These are phyloP conservation scores for Omphaloscelis lunosa DNA, from an alignment of 2,888 invertebrate genomes.

Conservation along the genomic window DNA sequence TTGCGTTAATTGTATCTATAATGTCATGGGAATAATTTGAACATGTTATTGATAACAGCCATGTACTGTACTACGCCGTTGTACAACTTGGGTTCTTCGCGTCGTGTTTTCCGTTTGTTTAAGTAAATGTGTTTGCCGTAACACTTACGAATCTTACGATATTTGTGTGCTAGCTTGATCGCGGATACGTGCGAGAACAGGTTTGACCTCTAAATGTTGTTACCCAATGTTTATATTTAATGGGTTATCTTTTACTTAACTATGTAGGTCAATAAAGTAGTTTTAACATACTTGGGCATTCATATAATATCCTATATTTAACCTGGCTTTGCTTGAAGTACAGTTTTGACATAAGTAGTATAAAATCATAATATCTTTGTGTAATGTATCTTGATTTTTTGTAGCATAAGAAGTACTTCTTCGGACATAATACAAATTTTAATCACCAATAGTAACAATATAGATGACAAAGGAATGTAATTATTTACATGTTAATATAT, in stretches of 20 bases:
- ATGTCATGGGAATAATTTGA: conserved; percentile 16
- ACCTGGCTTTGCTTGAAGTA: not conserved
- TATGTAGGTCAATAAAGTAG: conserved; percentile 74
- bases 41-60: conserved; percentile 1
- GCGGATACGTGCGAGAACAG: conserved; percentile 81
- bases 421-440: conserved; percentile 8
- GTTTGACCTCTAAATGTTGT: conserved; percentile 83
- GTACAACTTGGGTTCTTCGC: conserved; percentile 24
- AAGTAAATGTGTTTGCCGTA: conserved; percentile 73
- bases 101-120: conserved; percentile 64
- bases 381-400: not conserved
- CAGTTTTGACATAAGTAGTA: not conserved
- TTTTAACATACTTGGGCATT: conserved; percentile 42
- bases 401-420: not conserved
- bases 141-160: conserved; percentile 76
- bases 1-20: conserved; percentile 29
- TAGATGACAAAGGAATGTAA: conserved; percentile 41
- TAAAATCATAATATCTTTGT: not conserved
- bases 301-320: conserved; percentile 7
- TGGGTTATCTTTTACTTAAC: conserved; percentile 75
- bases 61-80: conserved; percentile 53
- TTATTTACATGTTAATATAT: conserved; percentile 48
- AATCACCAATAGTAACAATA: not conserved
- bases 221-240: conserved; percentile 77
- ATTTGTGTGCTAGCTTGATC: conserved; percentile 72